Evolutionary conservation across 2,797 vertebrate genomes (phyloP).

Genomic region (Delichon dasypus): DNA sequence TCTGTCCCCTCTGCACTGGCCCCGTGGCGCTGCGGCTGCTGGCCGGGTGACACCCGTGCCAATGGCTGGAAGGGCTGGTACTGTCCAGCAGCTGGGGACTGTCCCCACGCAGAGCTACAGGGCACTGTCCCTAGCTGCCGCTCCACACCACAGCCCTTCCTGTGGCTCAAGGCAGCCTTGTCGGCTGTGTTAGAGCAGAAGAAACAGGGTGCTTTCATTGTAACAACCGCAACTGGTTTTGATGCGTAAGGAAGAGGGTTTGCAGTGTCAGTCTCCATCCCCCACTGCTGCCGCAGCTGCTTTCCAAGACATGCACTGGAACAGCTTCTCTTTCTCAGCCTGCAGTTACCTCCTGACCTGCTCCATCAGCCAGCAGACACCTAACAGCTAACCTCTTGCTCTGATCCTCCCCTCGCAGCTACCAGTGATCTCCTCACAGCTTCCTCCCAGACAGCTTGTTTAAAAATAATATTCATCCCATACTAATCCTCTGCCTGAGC

Average conservation of each 20-base stretch:
- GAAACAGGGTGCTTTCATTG: accelerated
- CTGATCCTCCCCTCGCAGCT: conserved; percentile 35
- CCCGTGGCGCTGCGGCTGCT: accelerated
- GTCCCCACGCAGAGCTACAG: background rate
- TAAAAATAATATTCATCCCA: conserved; percentile 47
- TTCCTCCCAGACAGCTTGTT: conserved; percentile 71
- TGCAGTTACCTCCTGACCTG: background rate
- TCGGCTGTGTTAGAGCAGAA: background rate
- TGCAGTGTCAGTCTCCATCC: background rate
- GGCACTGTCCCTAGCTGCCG: background rate
- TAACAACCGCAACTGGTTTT: accelerated
- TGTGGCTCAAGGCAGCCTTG: accelerated
- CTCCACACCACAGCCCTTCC: accelerated
- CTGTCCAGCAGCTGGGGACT: conserved; percentile 29
- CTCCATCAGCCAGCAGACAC: conserved; percentile 22
- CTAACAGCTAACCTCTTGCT: conserved; percentile 50
- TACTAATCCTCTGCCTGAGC: conserved; percentile 38
- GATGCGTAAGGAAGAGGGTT: background rate
- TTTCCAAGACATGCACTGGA: background rate
- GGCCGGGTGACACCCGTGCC: accelerated
- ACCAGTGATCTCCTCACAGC: conserved; percentile 34
- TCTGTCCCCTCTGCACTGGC: background rate
- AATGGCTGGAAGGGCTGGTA: background rate
- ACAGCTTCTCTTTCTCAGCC: background rate
- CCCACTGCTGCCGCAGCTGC: background rate